Evolutionary conservation across 2,113 vertebrate genomes (phyloP).

Genomic region (Hypanus sabinus): DNA sequence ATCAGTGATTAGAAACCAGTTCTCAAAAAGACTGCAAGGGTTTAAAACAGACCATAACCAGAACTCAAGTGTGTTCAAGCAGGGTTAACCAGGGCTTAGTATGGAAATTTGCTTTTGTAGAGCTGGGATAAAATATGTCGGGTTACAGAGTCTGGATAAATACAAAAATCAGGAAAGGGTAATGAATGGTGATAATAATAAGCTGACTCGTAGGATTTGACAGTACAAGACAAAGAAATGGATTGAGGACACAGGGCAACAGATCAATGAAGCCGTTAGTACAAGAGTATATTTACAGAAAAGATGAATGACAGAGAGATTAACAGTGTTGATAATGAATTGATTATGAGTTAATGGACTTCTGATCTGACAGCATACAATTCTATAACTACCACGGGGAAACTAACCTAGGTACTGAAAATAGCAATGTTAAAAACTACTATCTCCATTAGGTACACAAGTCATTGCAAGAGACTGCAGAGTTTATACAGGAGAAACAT

Average conservation of each 20-base stretch:
- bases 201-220: background rate
- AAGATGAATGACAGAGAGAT: background rate
- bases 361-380: background rate
- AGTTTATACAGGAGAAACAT: background rate
- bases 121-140: background rate
- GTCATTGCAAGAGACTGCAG: background rate
- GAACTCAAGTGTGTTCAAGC: background rate
- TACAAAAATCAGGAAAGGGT: background rate
- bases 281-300: background rate
- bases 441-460: background rate
- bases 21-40: no score
- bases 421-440: background rate
- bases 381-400: background rate
- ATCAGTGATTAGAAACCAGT: background rate
- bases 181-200: background rate
- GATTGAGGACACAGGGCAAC: background rate
- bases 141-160: background rate
- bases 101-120: background rate
- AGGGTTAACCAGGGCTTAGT: background rate
- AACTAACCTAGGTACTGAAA: background rate
- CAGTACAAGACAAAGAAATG: background rate
- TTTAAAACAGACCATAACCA: background rate
- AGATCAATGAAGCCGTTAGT: background rate
- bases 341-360: background rate
- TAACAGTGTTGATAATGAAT: background rate